Percentiles rank a stretch among this genome's conserved stretches.
Conservation (phyloP, 2,113 vertebrate species). For the Sceloporus undulatus region DNA sequence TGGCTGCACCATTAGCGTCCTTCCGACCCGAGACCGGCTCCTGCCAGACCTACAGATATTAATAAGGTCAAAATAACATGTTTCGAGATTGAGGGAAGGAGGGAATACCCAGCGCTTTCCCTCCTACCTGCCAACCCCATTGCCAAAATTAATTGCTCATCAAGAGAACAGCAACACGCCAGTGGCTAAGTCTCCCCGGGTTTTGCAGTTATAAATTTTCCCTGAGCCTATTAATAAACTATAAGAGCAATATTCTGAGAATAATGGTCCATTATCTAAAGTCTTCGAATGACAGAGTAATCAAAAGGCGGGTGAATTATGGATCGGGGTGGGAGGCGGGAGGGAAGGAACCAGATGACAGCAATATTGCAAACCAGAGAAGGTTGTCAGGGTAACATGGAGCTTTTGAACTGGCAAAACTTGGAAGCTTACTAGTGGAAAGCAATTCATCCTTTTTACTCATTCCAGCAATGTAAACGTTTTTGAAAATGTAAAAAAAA, state of each 20-base stretch:
- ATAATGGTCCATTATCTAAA: conserved; percentile 71
- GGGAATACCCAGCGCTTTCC: not conserved
- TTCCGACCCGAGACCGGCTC: not conserved
- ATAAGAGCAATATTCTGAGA: conserved; percentile 66
- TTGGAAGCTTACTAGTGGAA: too few relatives aligned
- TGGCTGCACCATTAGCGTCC: not conserved
- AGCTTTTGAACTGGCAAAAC: not conserved
- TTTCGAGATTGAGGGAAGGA: not conserved
- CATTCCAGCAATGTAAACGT: rapidly evolving
- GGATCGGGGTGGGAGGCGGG: not conserved
- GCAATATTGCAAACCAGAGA: not conserved
- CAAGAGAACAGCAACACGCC: conserved; percentile 8
- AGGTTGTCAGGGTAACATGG: not conserved
- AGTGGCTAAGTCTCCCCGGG: conserved; percentile 56
- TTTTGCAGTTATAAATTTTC: conserved; percentile 56
- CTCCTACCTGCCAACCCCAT: not conserved
- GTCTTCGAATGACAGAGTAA: conserved; percentile 63
- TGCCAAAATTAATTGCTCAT: conserved; percentile 32
- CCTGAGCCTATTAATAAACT: conserved; percentile 73
- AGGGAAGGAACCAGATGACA: not conserved
- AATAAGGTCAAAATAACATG: not conserved
- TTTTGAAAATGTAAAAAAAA: not conserved
- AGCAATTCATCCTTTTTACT: not conserved
- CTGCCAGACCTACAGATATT: not conserved
- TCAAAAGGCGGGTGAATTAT: conserved; percentile 72